Evolutionary conservation across 1,140 invertebrate species (phyloP).

Genomic region (Drosophila malerkotliana): DNA sequence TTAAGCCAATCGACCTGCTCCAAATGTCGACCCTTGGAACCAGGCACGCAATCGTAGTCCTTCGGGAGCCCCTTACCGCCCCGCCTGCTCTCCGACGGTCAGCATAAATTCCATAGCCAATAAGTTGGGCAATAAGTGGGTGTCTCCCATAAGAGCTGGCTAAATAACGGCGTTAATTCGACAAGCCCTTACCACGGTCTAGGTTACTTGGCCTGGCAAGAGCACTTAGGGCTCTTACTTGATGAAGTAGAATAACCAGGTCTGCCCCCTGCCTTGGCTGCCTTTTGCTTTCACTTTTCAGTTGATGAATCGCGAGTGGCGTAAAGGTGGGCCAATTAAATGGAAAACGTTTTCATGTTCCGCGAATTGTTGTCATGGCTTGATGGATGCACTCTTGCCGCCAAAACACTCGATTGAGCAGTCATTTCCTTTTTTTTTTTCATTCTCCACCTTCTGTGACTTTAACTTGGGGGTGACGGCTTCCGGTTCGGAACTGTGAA

Average conservation of each 20-base stretch:
- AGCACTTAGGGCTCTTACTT: slow-evolving; percentile 42
- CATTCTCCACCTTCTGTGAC: neutral
- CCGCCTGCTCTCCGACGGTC: slow-evolving; percentile 1
- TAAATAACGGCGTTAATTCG: slow-evolving; percentile 68
- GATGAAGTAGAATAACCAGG: slow-evolving; percentile 48
- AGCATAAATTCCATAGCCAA: slow-evolving; percentile 57
- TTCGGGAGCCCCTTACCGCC: slow-evolving; percentile 24
- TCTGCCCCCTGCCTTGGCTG: neutral
- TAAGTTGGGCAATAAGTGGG: slow-evolving; percentile 61
- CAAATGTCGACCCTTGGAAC: slow-evolving; percentile 47
- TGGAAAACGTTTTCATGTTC: slow-evolving; percentile 69
- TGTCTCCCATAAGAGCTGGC: slow-evolving; percentile 50
- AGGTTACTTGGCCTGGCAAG: slow-evolving; percentile 10
- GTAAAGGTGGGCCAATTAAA: slow-evolving; percentile 55
- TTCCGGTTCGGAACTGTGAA: slow-evolving; percentile 18
- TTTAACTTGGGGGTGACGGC: slow-evolving; percentile 20
- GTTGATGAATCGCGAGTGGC: slow-evolving; percentile 52
- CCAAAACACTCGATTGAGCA: slow-evolving; percentile 53
- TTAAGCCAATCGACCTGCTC: slow-evolving; percentile 72
- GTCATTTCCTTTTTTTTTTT: slow-evolving; percentile 2
- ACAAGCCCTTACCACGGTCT: slow-evolving; percentile 29
- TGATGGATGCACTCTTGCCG: slow-evolving; percentile 66
- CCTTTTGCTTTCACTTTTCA: slow-evolving; percentile 35
- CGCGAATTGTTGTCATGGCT: slow-evolving; percentile 56
- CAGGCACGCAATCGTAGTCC: slow-evolving; percentile 55